phyloP scores from a whole-genome alignment of 2,888 invertebrate species.

The Didymodactylos carnosus region DNA sequence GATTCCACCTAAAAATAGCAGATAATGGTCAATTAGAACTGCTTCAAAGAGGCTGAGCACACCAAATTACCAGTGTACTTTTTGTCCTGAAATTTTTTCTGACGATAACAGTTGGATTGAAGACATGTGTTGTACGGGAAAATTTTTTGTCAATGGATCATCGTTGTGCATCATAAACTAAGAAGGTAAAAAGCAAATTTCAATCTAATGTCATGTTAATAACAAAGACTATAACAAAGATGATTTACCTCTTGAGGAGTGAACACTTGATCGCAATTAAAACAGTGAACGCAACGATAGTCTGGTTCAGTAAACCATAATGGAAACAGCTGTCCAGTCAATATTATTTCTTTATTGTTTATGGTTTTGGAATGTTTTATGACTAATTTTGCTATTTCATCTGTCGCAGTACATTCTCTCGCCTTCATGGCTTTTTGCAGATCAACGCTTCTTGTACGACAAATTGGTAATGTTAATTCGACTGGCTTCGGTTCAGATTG shows the following conservation, averaged over 20 bases:
- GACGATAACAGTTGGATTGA: background rate
- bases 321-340: background rate
- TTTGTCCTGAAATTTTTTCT: background rate
- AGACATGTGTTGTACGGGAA: background rate
- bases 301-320: background rate
- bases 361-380: background rate
- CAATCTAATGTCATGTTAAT: too few species aligned
- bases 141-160: background rate
- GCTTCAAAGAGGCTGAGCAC: too few species aligned
- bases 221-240: too few species aligned
- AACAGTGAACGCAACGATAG: background rate
- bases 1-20: background rate
- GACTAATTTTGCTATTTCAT: background rate
- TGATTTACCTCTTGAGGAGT: too few species aligned
- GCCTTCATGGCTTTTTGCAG: background rate
- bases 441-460: background rate
- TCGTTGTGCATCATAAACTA: background rate
- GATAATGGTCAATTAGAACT: background rate
- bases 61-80: background rate
- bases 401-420: background rate
- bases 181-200: too few species aligned
- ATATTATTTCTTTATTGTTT: background rate
- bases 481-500: too few species aligned
- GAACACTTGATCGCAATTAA: background rate
- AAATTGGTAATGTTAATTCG: background rate